A percentile compares a stretch with the other conserved stretches of the same genome.
Conservation (phyloP, 2,113 vertebrate species). For the Pygoscelis antarcticus region DNA sequence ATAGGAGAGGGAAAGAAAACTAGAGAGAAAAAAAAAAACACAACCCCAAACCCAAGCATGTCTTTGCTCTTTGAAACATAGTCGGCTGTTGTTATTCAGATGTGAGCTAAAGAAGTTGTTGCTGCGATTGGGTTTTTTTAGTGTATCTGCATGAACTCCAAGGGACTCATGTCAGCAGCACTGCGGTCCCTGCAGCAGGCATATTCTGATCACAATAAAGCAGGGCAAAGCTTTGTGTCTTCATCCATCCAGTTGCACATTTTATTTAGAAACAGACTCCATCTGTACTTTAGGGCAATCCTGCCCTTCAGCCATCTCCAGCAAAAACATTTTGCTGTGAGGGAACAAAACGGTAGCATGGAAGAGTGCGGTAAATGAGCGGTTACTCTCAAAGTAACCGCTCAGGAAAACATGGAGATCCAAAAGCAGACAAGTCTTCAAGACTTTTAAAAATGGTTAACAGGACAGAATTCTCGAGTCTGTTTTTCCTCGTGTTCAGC, state of each 20-base stretch:
- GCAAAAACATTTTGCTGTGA: background rate
- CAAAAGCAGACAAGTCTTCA: background rate
- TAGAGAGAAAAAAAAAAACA: background rate
- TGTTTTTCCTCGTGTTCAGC: background rate
- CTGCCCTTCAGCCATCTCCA: background rate
- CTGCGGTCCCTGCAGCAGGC: background rate
- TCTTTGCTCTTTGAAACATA: background rate
- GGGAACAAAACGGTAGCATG: background rate
- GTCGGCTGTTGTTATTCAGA: background rate
- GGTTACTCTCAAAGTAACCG: background rate
- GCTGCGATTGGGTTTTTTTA: background rate
- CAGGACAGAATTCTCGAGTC: background rate
- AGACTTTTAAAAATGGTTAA: background rate
- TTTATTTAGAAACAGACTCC: background rate
- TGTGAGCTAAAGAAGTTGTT: background rate
- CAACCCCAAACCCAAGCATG: background rate
- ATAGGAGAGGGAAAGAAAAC: slow-evolving; percentile 16
- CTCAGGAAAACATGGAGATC: background rate
- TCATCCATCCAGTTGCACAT: background rate
- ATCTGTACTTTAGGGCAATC: background rate
- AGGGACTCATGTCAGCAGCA: background rate
- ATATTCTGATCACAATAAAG: background rate
- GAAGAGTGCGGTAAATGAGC: background rate
- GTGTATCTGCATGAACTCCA: background rate
- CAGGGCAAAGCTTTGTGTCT: background rate